These are phyloP conservation scores for Scaptomyza reducta DNA, from an alignment of 2,888 invertebrate species.

Conservation along the genomic window DNA sequence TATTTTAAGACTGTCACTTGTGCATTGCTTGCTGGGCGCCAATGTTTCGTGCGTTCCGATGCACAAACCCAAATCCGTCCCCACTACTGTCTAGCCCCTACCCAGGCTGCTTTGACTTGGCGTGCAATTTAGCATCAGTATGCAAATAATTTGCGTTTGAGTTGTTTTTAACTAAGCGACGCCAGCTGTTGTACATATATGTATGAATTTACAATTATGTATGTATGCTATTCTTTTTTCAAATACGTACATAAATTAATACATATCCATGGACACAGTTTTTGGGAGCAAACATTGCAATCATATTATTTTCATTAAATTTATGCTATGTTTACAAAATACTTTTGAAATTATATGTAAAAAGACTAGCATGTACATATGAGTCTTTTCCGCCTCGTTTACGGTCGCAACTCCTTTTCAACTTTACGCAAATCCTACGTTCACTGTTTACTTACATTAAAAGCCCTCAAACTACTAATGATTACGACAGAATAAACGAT, in stretches of 20 bases:
- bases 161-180: constrained; percentile 54
- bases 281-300: constrained; percentile 2
- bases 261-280: not conserved
- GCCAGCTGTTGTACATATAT: constrained; percentile 66
- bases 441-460: no score
- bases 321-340: no score
- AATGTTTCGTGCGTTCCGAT: constrained; percentile 61
- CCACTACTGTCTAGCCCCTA: constrained; percentile 63
- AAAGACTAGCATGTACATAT: no score
- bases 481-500: not conserved
- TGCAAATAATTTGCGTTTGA: constrained; percentile 53
- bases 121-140: constrained; percentile 48
- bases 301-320: not conserved
- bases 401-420: no score
- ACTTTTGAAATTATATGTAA: no score
- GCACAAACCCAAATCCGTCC: constrained; percentile 36
- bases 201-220: not conserved
- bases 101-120: constrained; percentile 28
- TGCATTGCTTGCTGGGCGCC: constrained; percentile 71
- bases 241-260: not conserved
- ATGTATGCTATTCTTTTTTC: not conserved
- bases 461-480: no score
- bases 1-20: constrained; percentile 71
- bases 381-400: no score
- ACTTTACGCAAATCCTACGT: no score